phyloP scores from a whole-genome alignment of 2,797 vertebrate species.

The Peromyscus melanophrys region DNA sequence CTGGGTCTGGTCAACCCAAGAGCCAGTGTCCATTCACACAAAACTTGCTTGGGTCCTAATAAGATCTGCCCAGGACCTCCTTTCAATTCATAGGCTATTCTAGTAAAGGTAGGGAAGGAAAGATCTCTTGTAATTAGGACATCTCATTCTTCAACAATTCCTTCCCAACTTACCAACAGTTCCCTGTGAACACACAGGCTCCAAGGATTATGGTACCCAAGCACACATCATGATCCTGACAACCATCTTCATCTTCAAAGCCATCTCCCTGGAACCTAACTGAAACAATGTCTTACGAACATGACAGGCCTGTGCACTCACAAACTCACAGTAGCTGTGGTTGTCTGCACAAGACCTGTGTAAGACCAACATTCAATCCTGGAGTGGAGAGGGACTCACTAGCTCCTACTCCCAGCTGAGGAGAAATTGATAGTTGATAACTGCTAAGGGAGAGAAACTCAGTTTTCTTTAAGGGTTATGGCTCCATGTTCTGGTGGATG shows the following conservation, averaged over 20 bases:
- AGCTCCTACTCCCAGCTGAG: neutral
- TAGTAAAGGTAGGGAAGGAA: neutral
- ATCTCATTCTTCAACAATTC: neutral
- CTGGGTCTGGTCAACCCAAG: neutral
- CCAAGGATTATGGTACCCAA: neutral
- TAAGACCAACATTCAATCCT: too few relatives aligned
- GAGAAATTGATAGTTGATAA: neutral
- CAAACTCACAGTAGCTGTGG: neutral
- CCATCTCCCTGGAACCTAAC: constrained; percentile 53
- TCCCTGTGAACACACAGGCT: neutral
- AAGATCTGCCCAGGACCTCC: neutral
- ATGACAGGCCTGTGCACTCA: neutral
- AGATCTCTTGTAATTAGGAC: neutral
- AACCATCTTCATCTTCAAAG: constrained; percentile 71
- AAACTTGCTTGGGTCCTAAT: neutral
- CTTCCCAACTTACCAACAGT: neutral
- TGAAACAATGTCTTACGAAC: neutral
- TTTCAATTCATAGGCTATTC: neutral
- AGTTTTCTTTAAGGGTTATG: neutral
- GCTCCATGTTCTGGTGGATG: too few relatives aligned
- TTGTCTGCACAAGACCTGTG: too few relatives aligned
- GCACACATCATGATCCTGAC: constrained; percentile 20
- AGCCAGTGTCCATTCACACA: neutral
- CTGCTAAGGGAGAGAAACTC: neutral
- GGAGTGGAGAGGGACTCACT: too few relatives aligned